These are phyloP conservation scores for Hipposideros armiger DNA, from an alignment of 2,113 vertebrate genomes.

Conservation along the genomic window DNA sequence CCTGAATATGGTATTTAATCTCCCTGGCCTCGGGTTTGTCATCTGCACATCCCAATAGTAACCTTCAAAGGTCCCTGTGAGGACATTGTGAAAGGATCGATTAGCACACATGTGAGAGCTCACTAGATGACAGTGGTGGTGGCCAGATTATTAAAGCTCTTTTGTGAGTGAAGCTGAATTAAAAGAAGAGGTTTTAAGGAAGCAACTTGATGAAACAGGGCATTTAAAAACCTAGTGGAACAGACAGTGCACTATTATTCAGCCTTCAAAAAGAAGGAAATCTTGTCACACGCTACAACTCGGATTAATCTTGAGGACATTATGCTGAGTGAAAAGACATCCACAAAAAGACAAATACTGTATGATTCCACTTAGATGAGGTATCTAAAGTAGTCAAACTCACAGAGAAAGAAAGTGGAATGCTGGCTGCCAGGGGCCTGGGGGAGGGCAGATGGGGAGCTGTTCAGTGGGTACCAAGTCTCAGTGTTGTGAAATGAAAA, in stretches of 20 bases:
- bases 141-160: background rate
- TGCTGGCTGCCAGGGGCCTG: too few species aligned
- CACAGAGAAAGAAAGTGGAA: background rate
- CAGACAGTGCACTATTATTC: background rate
- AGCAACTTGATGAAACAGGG: background rate
- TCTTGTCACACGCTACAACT: background rate
- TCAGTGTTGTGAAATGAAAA: background rate
- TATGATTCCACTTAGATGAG: background rate
- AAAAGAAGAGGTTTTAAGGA: background rate
- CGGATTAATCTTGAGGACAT: background rate
- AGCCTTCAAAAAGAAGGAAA: background rate
- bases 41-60: background rate
- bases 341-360: background rate
- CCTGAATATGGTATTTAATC: background rate
- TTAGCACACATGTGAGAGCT: background rate
- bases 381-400: background rate
- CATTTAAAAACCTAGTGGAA: background rate
- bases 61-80: background rate
- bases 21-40: background rate
- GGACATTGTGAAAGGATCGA: background rate
- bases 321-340: background rate
- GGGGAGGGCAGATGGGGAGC: background rate
- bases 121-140: background rate
- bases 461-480: background rate
- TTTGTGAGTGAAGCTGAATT: background rate